Base-by-base conservation (phyloP, 2,113 vertebrate species). In the Pungitius pungitius region DNA sequence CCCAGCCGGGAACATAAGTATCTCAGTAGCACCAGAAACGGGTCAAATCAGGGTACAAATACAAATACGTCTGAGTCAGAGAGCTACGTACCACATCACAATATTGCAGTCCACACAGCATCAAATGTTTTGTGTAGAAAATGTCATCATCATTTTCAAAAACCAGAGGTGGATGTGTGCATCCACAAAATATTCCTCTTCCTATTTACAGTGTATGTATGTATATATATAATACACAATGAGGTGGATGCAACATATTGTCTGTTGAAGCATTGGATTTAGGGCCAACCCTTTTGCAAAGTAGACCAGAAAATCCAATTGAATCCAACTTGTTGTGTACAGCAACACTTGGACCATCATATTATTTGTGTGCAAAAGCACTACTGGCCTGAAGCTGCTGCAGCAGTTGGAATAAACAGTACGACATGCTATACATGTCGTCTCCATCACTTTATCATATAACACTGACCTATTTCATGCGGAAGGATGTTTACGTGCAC, bases 401-500 rank as follows among this genome's bases (percentile, higher is more conserved):
- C 76, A 78, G 55, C 40, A 30, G 49, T 26, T 75, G 45, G 49
- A 55, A 20, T 52, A 51, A 33, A 24, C 69, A 68, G 45, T 18
- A 13, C 40, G 17, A 75, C 57, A 71, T 57, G 20, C 55, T 14
- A 3, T 51, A 12, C 59, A 75, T 33, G 77, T 88, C 77, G 70
- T 52, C 77, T 59, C 26, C 70, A 69, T 73, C 26, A 15, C 42
- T n/a, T 66, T 56, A 47, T 33, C 54, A 1, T 30, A 18, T 49
- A 20, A 66, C 62, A 54, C 55, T 11, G 33, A 35, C 5, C 69
- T 39, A 33, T 42, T 66, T 56, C 52, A 67, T 67, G 77, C 56
- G 81, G 57, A 63, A 77, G 55, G 77, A 69, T 60, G 60, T 68
- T 70, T 40, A 52, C 70, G 69, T 39, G 56, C 54, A 33, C 18